Percentiles rank a stretch among this genome's conserved stretches.
Conservation (phyloP, 2,888 invertebrate species). For the Cephus pulcher region DNA sequence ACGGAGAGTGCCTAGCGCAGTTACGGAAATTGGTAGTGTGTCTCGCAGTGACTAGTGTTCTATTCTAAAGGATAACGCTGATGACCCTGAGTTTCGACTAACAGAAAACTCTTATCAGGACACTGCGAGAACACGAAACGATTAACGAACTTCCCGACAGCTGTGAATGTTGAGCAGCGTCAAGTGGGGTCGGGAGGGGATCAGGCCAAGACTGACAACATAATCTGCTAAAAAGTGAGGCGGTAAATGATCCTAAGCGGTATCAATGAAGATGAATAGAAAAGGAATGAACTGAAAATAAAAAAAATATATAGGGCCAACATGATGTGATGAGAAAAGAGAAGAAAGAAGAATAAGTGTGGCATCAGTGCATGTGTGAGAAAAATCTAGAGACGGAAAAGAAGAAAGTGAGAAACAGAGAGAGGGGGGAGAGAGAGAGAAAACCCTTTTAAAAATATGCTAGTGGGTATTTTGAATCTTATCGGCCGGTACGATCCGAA, state of each 20-base stretch:
- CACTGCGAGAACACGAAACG: slow-evolving; percentile 17
- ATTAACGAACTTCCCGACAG: slow-evolving; percentile 55
- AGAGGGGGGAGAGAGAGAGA: not conserved
- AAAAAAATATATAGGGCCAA: not conserved
- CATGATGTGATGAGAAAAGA: not conserved
- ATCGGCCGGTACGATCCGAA: not conserved
- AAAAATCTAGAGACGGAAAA: not conserved
- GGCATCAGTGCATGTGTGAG: not conserved
- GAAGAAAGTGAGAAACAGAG: not conserved
- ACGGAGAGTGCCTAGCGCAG: slow-evolving; percentile 50
- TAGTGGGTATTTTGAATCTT: not conserved
- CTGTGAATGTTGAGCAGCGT: not conserved
- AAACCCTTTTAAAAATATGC: not conserved
- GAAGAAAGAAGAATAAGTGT: not conserved
- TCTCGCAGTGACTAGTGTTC: not conserved
- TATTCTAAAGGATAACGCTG: not conserved
- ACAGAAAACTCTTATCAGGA: not conserved
- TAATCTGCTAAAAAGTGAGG: slow-evolving; percentile 29
- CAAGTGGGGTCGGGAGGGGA: slow-evolving; percentile 43
- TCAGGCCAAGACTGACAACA: slow-evolving; percentile 56
- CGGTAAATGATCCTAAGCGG: not conserved
- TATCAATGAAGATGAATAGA: not conserved
- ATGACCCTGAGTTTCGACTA: not conserved
- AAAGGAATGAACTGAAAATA: not conserved
- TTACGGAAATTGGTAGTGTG: not conserved